Conservation (phyloP, 92 coral and sea anemone species). For the Pocillopora grandis region DNA sequence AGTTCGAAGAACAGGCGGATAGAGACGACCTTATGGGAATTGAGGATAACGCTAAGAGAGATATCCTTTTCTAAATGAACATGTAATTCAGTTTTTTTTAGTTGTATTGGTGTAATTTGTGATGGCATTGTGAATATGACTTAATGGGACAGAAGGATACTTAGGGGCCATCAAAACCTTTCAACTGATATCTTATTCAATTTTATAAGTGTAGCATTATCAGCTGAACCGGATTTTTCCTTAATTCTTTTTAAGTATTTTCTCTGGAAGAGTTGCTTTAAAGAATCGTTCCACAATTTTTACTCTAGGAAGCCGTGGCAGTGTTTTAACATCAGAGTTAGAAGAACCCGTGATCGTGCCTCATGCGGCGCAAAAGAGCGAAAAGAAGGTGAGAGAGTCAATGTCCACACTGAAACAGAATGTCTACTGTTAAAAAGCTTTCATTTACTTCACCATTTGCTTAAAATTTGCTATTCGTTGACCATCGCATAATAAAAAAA, state of each 20-base stretch:
- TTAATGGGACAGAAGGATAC: too few relatives aligned
- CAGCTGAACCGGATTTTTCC: background rate
- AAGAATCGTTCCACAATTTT: constrained; percentile 96
- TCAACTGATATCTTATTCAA: too few relatives aligned
- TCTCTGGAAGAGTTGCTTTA: constrained; percentile 79
- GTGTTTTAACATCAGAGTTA: constrained; percentile 88
- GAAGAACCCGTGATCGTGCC: constrained; percentile 99
- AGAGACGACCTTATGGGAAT: constrained; percentile 96
- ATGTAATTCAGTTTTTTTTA: background rate
- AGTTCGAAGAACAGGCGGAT: constrained; percentile 95
- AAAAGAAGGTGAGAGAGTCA: constrained; percentile 68
- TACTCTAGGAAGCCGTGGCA: constrained; percentile 97
- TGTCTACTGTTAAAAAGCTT: too few relatives aligned
- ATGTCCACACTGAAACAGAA: too few relatives aligned
- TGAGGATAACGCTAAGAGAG: constrained; percentile 95
- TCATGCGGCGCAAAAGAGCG: constrained; percentile 96
- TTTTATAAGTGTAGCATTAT: too few relatives aligned
- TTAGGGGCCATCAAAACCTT: too few relatives aligned
- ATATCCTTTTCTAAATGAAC: constrained; percentile 57
- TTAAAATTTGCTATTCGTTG: too few relatives aligned
- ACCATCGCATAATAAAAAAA: too few relatives aligned
- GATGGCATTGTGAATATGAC: too few relatives aligned
- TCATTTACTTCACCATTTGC: too few relatives aligned
- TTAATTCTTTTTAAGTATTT: constrained; percentile 71
- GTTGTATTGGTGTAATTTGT: background rate